Percentiles rank a stretch among this genome's conserved stretches.
Conservation (phyloP, 2,113 vertebrate genomes). For the Megatriorchis doriae region DNA sequence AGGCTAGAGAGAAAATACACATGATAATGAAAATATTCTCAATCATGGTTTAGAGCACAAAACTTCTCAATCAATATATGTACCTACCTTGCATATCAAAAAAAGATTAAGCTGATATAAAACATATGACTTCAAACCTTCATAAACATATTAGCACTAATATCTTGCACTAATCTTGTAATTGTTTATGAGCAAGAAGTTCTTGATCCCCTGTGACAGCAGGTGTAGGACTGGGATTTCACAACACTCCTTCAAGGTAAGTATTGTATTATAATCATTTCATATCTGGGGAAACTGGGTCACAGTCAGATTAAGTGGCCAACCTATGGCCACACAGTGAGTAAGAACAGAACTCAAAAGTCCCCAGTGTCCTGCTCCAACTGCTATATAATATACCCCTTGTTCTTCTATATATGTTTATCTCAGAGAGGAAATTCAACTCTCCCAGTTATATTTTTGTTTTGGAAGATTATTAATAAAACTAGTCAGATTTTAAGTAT, state of each 20-base stretch:
- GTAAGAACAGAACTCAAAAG: background rate
- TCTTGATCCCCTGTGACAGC: background rate
- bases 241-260: background rate
- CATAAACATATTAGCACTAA: background rate
- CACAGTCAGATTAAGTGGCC: background rate
- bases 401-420: background rate
- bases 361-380: background rate
- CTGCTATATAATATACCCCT: rapidly evolving
- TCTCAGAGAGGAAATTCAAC: background rate
- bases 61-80: background rate
- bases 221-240: background rate
- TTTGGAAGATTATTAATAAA: background rate
- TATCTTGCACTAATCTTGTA: background rate
- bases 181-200: background rate
- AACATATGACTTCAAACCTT: background rate
- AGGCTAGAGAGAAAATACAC: background rate
- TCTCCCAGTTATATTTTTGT: background rate
- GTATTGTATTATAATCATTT: background rate
- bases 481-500: background rate
- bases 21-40: background rate
- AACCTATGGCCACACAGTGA: background rate
- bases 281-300: background rate
- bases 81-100: background rate
- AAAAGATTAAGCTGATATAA: background rate
- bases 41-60: background rate